phyloP scores from a whole-genome alignment of 2,888 invertebrate species.

The Labia minor region DNA sequence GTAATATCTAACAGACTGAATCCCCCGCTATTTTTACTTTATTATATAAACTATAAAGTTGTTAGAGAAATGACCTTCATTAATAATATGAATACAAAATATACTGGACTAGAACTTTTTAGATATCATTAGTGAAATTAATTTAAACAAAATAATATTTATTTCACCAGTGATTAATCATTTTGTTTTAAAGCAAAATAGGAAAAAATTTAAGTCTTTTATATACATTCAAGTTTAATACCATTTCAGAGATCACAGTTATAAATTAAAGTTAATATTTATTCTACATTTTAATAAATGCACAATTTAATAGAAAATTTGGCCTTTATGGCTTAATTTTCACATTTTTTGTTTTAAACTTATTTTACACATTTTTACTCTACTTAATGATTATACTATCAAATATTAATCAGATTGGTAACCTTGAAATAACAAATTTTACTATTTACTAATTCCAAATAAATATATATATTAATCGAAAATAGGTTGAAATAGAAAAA shows the following conservation, averaged over 20 bases:
- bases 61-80: no score
- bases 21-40: no score
- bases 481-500: no score
- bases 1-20: no score
- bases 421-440: background rate
- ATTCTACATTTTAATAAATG: background rate
- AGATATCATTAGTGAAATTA: no score
- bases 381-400: background rate
- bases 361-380: background rate
- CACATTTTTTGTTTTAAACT: background rate
- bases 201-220: background rate
- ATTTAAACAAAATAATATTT: no score
- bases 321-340: background rate
- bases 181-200: no score
- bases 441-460: background rate
- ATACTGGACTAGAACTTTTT: no score
- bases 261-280: background rate
- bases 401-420: background rate
- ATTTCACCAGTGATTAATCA: no score
- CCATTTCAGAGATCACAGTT: background rate
- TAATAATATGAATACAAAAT: no score
- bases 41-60: no score
- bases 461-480: background rate
- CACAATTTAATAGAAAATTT: background rate
- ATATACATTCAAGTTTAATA: background rate